Evolutionary conservation across 2,113 vertebrate species (phyloP).

Genomic region (Sinocyclocheilus rhinocerous): DNA sequence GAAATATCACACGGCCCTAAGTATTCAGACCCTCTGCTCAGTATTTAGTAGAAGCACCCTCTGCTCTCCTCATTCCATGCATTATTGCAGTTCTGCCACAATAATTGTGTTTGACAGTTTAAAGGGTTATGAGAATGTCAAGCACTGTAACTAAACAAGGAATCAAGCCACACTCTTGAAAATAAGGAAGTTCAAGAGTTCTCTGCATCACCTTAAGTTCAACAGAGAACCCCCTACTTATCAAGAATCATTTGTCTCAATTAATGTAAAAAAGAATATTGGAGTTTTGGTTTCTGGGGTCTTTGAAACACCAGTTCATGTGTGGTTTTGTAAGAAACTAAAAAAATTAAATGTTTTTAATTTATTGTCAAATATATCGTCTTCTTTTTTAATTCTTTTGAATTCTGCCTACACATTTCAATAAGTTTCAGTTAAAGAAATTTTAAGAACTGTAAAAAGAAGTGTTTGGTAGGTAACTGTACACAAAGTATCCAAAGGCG

Average conservation of each 20-base stretch:
- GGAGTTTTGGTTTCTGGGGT: neutral
- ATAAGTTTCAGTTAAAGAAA: too few relatives aligned
- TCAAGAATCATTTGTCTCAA: neutral
- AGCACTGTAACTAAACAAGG: neutral
- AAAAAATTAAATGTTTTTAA: neutral
- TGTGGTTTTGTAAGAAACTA: neutral
- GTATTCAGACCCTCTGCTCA: too few relatives aligned
- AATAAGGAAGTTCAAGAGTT: neutral
- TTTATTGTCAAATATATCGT: neutral
- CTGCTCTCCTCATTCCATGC: constrained; percentile 9
- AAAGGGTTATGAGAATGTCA: constrained; percentile 9
- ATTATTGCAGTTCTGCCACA: neutral
- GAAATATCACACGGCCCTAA: too few relatives aligned
- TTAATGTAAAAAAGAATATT: neutral
- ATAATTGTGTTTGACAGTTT: constrained; percentile 28
- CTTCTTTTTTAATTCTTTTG: too few relatives aligned
- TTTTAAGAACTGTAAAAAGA: neutral
- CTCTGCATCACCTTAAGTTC: neutral
- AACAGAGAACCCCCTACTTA: neutral
- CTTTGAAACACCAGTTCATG: neutral
- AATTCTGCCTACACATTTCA: neutral
- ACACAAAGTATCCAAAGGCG: neutral
- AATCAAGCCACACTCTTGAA: neutral
- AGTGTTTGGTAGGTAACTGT: neutral
- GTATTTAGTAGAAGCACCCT: too few relatives aligned